Base-by-base conservation (phyloP, 2,797 vertebrate genomes). In the Heterohyrax brucei region DNA sequence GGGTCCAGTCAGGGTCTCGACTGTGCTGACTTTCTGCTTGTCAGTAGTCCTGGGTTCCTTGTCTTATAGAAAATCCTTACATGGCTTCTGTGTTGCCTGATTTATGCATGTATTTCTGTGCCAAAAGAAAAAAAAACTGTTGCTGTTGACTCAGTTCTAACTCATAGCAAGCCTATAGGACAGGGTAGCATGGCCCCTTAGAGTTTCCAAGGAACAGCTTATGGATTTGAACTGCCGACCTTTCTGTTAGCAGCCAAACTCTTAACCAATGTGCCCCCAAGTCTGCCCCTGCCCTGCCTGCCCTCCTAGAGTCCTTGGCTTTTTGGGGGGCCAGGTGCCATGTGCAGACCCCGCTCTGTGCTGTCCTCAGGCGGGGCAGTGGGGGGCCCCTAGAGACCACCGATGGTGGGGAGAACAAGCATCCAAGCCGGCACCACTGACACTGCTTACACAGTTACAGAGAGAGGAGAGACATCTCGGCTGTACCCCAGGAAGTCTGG, bases 371-470 rank as follows among this genome's bases (percentile, higher is more conserved):
- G 78, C 53, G 3, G 10, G 89, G 50, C 3, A 0, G 10, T 2
- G 28, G 9, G 24, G 56, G 26, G n/a, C 68, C 3, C n/a, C 1
- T 3, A 30, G 83, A 22, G 30, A 39, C 53, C 46, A 7, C 70
- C 5, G 13, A 44, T 39, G 2, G 10, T 18, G 24, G 24, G 26
- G 18, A 61, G 26, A 26, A 4, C 44, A 33, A 22, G 21, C 26
- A 10, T 33, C 50, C 59, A 21, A 12, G 39, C 19, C 8, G 14
- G 7, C 19, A 5, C 2, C 1, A n/a, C 39, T 5, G 30, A 0
- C 0, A 4, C 59, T 3, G 44, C 61, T 10, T 10, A 22, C 2
- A 5, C 8, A 5, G 18, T 1, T 26, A n/a, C 1, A 2, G 62
- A 9, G 46, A 66, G 13, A 9, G n/a, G 2, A 39, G 24, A 26